A percentile compares a stretch with the other conserved stretches of the same genome.
Conservation (phyloP, 2,113 vertebrate species). For the Fulmarus glacialis region DNA sequence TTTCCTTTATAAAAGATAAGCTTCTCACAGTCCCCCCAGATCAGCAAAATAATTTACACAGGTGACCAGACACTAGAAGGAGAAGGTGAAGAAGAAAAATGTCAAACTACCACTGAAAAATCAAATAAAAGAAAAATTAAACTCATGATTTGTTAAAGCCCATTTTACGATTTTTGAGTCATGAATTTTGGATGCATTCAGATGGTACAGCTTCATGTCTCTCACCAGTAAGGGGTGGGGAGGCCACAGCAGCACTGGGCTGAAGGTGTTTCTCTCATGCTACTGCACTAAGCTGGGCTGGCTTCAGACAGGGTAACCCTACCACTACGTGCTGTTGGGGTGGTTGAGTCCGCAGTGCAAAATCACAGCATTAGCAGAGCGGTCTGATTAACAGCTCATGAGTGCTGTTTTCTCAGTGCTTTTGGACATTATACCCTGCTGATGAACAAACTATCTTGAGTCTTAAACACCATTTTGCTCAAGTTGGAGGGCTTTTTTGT, state of each 20-base stretch:
- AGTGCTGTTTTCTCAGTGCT: not conserved
- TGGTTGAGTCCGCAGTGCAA: not conserved
- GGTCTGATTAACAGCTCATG: accelerated
- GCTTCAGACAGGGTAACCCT: not conserved
- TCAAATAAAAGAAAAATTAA: not conserved
- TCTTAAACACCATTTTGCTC: not conserved
- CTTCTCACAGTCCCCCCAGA: not conserved
- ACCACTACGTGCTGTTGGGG: too few species aligned
- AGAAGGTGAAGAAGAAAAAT: not conserved
- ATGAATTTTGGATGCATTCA: not conserved
- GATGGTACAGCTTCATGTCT: not conserved
- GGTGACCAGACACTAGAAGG: not conserved
- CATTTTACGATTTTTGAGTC: not conserved
- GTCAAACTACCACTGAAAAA: not conserved
- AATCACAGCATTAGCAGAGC: not conserved
- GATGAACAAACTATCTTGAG: not conserved
- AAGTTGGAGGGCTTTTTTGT: not conserved
- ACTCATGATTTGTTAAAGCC: not conserved
- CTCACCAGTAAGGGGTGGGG: not conserved
- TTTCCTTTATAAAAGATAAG: not conserved
- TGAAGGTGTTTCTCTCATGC: accelerated
- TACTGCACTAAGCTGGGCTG: accelerated
- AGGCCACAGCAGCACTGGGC: not conserved
- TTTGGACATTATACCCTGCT: not conserved
- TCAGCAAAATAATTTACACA: not conserved